phyloP scores from a whole-genome alignment of 2,113 vertebrate genomes.

The Corythaixoides concolor region DNA sequence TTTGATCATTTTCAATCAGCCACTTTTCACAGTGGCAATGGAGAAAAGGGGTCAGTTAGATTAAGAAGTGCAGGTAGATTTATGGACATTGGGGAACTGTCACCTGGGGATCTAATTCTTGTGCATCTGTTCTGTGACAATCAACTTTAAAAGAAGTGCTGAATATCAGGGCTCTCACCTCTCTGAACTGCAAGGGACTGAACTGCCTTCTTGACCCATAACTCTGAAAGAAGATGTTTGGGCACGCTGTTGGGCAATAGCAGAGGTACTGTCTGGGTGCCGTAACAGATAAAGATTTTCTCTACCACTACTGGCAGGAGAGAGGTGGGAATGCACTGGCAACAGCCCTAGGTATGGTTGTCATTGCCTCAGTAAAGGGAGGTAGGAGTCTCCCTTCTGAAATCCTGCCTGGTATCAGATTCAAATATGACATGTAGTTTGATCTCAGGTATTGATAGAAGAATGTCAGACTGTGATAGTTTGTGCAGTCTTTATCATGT shows the following conservation, averaged over 20 bases:
- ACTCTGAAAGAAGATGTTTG: neutral
- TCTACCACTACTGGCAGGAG: neutral
- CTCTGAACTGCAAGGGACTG: neutral
- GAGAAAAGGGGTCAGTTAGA: neutral
- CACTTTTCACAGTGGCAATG: neutral
- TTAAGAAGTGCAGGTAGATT: neutral
- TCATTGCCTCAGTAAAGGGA: neutral
- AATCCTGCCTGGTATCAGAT: neutral
- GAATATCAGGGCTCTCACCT: neutral
- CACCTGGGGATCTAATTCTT: neutral
- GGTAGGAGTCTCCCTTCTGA: neutral
- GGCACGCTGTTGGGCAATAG: neutral
- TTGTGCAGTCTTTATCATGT: neutral
- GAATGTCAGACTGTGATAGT: neutral
- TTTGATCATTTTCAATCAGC: neutral
- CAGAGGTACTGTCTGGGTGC: neutral
- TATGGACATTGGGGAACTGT: neutral
- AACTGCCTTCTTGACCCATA: neutral
- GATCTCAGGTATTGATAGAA: neutral
- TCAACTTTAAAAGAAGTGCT: neutral
- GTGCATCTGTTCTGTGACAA: neutral
- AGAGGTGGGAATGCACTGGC: neutral
- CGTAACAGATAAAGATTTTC: neutral
- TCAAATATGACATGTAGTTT: neutral
- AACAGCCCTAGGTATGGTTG: neutral